Base-by-base conservation (phyloP, 2,888 invertebrate genomes). In the Zelleria hepariella region DNA sequence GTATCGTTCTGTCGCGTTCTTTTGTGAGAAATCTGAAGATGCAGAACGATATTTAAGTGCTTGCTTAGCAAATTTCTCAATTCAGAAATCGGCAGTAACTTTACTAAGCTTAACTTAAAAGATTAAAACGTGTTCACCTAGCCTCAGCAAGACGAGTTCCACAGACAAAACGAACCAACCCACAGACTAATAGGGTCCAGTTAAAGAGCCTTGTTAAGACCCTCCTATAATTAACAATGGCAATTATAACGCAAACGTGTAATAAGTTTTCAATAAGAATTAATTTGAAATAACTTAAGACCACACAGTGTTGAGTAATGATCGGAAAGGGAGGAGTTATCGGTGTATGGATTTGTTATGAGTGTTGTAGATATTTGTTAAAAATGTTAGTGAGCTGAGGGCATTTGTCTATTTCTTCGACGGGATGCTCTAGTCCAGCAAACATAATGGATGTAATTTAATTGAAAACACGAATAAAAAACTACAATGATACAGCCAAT, bases 211-310 rank as follows among this genome's bases (percentile, higher is more conserved):
- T 51, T 51, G 51, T 42, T 21, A 51, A 20, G 21, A 51, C 8
- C 71, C 27, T 58, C 32, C 26, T 63, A 54, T 72, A 71, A 72
- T 72, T 72, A 72, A 72, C 68, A 69, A 68, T 66, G 62, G 66
- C 64, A 62, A 69, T 72, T 71, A 71, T 63, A 65, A 55, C 20
- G 20, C 6, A 55, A 20, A 32, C 10, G 32, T 55, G 55, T 55
- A 55, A 55, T 55, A 55, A 32, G 32, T 55, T 55, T 55, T 55
- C 55, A 55, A 55, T 55, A 55, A 55, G 21, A 32, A 55, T 32
- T 55, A 55, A 55, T 10, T 21, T 18, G 27, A 55, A 55, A 51
- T 51, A 51, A 8, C 20, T 51, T 23, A 21, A 6, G 21, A 51
- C 51, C 51, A 23, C 20, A 51, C 32, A 42, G 32, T 42, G 32